Base-by-base conservation (phyloP, 2,888 invertebrate genomes). In the Agrilus biguttatus region DNA sequence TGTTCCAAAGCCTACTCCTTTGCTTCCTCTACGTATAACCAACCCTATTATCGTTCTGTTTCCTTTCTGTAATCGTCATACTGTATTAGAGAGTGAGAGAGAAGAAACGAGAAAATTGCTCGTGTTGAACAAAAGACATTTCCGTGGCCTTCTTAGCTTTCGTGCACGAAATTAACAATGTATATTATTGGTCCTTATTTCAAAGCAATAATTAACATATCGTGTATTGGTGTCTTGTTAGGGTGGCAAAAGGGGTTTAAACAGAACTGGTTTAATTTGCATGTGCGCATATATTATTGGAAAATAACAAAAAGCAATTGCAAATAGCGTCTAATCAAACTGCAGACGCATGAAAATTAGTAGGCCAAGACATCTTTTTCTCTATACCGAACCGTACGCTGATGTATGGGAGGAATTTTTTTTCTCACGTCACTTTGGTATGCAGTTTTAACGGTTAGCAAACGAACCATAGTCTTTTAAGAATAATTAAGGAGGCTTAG, bases 171-270 rank as follows among this genome's bases (percentile, higher is more conserved):
- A 47, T 45, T 47, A 47, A 47, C 47, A 45, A 44, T 47, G 45
- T 45, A 45, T 45, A 47, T 47, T 47, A 47, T 47, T 47, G 47
- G 47, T 42, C 44, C 47, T 47, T 47, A 47, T 47, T 47, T 47
- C 42, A 44, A 44, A 44, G 42, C 45, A 42, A 36, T 45, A 47
- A 47, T 47, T 47, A 47, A 47, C 47, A 47, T 47, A 47, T 45
- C 37, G 41, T 42, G 39, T 47, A 45, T 45, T 44, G 45, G 44
- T 42, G 44, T 40, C 47, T 43, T 46, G 45, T 47, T 47, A 47
- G 39, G 39, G 39, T 43, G 45, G 43, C 35, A 44, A 42, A 47
- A 34, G 41, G 37, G 23, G 19, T 36, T 39, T 37, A 28, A 44
- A 39, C 41, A 33, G 43, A 43, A 42, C 47, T 28, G 45, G 47